These are phyloP conservation scores for Bimastos eiseni DNA, from an alignment of 2,888 invertebrate genomes.

Conservation along the genomic window DNA sequence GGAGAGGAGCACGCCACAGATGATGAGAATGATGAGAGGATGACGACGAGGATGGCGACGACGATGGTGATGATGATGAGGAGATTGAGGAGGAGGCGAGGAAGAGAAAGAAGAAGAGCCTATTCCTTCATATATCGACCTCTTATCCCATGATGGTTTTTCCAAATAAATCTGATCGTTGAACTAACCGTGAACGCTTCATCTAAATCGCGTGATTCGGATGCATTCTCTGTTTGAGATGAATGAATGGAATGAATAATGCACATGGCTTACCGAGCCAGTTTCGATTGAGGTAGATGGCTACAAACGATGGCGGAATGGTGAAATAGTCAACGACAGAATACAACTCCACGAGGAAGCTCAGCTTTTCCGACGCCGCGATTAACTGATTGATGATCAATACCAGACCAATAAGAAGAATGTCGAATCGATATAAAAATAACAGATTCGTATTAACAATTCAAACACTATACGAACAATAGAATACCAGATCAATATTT, in stretches of 20 bases:
- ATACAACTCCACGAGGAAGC: conserved; percentile 99
- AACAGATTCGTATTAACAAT: background rate
- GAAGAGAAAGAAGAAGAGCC: too few species aligned
- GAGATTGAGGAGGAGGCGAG: too few species aligned
- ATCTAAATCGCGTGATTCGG: background rate
- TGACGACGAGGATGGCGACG: too few species aligned
- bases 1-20: too few species aligned
- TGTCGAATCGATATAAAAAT: background rate
- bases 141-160: too few species aligned
- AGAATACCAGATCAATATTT: background rate
- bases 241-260: background rate
- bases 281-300: conserved; percentile 99
- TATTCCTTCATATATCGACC: too few species aligned
- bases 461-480: background rate
- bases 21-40: too few species aligned
- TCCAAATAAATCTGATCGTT: too few species aligned
- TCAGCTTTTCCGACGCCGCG: conserved; percentile 99
- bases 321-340: conserved; percentile 99
- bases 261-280: conserved; percentile 82
- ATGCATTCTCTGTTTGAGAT: background rate
- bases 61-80: too few species aligned
- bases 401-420: background rate
- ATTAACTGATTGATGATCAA: conserved; percentile 79
- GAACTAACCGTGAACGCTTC: background rate
- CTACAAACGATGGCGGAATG: conserved; percentile 99